Evolutionary conservation across 2,797 vertebrate genomes (phyloP).

Genomic region (Anabas testudineus): DNA sequence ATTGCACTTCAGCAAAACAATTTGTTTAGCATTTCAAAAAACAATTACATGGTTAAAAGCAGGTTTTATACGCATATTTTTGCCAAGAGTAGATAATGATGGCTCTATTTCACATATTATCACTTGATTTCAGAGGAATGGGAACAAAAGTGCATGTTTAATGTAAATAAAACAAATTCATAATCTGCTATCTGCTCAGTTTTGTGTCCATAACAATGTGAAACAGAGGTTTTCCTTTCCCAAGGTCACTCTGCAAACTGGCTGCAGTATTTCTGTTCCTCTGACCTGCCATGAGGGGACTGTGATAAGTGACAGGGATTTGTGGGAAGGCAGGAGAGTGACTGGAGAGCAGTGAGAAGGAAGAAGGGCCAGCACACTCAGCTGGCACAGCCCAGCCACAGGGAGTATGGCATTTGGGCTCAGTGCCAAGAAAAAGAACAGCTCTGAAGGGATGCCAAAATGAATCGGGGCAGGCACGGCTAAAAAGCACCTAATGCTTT

Average conservation of each 20-base stretch:
- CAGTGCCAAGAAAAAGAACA: constrained; percentile 78
- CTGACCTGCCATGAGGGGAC: constrained; percentile 41
- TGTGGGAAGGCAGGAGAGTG: constrained; percentile 22
- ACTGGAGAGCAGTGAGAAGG: constrained; percentile 32
- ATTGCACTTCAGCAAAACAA: constrained; percentile 38
- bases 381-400: constrained; percentile 75
- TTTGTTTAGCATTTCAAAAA: constrained; percentile 46
- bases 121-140: not conserved
- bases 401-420: constrained; percentile 78
- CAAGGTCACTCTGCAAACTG: constrained; percentile 61
- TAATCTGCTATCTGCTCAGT: constrained; percentile 27
- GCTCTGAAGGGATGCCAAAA: constrained; percentile 78
- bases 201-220: constrained; percentile 25
- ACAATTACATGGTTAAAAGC: constrained; percentile 36
- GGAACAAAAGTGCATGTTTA: not conserved
- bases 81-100: not conserved
- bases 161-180: constrained; percentile 20
- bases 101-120: constrained; percentile 11
- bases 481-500: constrained; percentile 82
- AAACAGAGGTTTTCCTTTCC: constrained; percentile 27
- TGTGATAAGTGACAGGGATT: constrained; percentile 29
- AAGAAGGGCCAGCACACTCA: constrained; percentile 67
- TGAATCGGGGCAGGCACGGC: constrained; percentile 57
- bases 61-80: constrained; percentile 11
- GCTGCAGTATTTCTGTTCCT: constrained; percentile 53